These are phyloP conservation scores for Gerosis bhagava DNA, from an alignment of 2,888 invertebrate species.

Conservation along the genomic window DNA sequence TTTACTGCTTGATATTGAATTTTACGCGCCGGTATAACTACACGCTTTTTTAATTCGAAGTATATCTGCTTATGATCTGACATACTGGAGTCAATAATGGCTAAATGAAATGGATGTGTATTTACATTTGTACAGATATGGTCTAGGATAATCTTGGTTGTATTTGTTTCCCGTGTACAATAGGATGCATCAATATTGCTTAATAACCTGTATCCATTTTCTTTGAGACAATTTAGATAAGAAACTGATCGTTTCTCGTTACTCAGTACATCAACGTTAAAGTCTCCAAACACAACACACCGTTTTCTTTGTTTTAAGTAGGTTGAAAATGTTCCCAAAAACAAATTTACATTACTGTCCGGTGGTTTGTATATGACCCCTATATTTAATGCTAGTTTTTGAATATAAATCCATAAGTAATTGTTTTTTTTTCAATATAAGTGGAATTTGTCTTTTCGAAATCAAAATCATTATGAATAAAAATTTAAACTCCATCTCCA, in stretches of 20 bases:
- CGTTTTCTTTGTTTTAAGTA: too few relatives aligned
- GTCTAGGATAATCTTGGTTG: slow-evolving; percentile 8
- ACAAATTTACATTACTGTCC: background rate
- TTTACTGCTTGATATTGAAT: background rate
- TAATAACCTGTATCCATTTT: too few relatives aligned
- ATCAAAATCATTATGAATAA: background rate
- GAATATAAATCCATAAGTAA: background rate
- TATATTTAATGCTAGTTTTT: background rate
- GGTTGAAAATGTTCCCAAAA: background rate
- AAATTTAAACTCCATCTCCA: background rate
- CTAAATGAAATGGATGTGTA: slow-evolving; percentile 25
- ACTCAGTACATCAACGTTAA: too few relatives aligned
- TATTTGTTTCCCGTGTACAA: slow-evolving; percentile 12
- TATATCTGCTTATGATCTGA: slow-evolving; percentile 31
- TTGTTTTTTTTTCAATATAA: background rate
- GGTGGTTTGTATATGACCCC: background rate
- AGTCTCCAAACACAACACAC: too few relatives aligned
- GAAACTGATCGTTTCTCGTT: too few relatives aligned
- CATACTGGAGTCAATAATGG: slow-evolving; percentile 21
- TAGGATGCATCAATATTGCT: too few relatives aligned
- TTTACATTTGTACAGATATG: slow-evolving; percentile 7
- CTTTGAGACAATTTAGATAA: too few relatives aligned
- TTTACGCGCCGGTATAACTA: too few relatives aligned
- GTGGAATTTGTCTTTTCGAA: background rate
- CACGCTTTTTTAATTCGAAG: slow-evolving; percentile 18